Evolutionary conservation across 2,888 invertebrate genomes (phyloP).

Genomic region (Caenorhabditis imperialis): DNA sequence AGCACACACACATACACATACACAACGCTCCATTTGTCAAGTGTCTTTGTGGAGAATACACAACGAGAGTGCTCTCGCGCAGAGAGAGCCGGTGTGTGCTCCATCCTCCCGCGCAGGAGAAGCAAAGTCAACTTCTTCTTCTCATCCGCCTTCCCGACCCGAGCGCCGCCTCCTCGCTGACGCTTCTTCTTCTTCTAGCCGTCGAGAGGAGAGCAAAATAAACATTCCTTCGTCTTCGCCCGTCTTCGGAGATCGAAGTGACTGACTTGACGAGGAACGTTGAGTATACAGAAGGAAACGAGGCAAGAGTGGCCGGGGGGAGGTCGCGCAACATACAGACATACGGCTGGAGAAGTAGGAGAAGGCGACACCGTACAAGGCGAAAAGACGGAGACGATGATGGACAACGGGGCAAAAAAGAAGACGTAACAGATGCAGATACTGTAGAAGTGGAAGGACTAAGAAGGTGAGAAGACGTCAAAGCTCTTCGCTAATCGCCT

Average conservation of each 20-base stretch:
- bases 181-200: slow-evolving; percentile 27
- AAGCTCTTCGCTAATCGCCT: slow-evolving; percentile 32
- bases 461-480: slow-evolving; percentile 36
- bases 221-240: slow-evolving; percentile 28
- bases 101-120: slow-evolving; percentile 38
- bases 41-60: slow-evolving; percentile 48
- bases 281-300: slow-evolving; percentile 18
- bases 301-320: not conserved
- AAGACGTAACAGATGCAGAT: not conserved
- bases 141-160: slow-evolving; percentile 13
- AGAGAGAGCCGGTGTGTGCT: slow-evolving; percentile 24
- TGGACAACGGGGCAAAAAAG: not conserved
- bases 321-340: slow-evolving; percentile 14
- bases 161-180: slow-evolving; percentile 6
- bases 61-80: slow-evolving; percentile 10
- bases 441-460: not conserved
- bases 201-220: slow-evolving; percentile 38
- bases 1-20: slow-evolving; percentile 5
- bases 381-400: slow-evolving; percentile 7
- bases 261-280: slow-evolving; percentile 3
- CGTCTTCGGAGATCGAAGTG: slow-evolving; percentile 2
- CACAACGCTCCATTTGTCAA: slow-evolving; percentile 34
- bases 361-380: slow-evolving; percentile 8
- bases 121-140: slow-evolving; percentile 34
- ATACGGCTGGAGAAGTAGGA: not conserved